These are phyloP conservation scores for Elachura formosa DNA, from an alignment of 2,113 vertebrate species.

Conservation along the genomic window DNA sequence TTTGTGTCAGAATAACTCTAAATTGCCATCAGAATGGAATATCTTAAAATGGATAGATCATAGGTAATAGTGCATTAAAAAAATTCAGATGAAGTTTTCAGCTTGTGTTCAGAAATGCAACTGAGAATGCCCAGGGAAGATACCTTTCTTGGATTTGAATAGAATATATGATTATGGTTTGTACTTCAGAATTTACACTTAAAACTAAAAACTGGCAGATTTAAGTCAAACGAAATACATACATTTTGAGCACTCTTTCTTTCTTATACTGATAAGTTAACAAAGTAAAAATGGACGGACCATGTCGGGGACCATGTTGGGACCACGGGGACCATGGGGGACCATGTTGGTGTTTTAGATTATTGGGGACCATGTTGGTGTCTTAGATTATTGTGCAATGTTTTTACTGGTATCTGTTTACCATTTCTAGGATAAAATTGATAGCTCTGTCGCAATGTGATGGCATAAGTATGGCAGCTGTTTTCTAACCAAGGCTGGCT, in stretches of 20 bases:
- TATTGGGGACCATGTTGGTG: rapidly evolving
- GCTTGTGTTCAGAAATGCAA: not conserved
- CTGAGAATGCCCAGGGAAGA: not conserved
- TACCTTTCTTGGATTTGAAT: not conserved
- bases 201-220: not conserved
- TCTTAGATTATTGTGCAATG: not conserved
- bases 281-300: not conserved
- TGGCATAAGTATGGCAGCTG: not conserved
- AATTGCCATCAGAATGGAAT: not conserved
- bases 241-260: not conserved
- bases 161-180: not conserved
- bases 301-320: too few relatives aligned
- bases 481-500: not conserved
- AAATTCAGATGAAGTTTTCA: not conserved
- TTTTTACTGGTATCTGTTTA: not conserved
- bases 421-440: not conserved
- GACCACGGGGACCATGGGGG: too few relatives aligned
- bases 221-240: not conserved
- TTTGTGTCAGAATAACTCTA: not conserved
- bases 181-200: not conserved
- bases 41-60: too few relatives aligned
- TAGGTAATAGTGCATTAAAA: too few relatives aligned
- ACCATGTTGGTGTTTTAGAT: too few relatives aligned
- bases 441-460: not conserved
- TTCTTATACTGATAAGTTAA: not conserved